phyloP scores from a whole-genome alignment of 2,113 vertebrate species.

The Tursiops truncatus region DNA sequence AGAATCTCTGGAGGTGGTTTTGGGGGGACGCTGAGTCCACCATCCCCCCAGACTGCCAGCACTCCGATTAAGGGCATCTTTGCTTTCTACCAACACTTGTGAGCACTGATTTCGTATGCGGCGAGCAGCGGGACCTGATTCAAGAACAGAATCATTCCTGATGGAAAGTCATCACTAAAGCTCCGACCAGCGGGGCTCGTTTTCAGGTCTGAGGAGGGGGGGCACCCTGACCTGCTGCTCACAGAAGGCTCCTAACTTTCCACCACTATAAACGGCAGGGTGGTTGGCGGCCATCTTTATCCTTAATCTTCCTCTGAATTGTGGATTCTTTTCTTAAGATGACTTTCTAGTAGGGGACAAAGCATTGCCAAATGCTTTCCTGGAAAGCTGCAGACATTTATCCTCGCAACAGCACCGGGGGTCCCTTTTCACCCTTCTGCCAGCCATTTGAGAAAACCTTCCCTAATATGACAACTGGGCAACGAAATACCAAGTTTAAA shows the following conservation, averaged over 20 bases:
- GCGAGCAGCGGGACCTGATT: no score
- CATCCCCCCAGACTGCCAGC: no score
- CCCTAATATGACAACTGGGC: fast-evolving
- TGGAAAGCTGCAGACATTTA: neutral
- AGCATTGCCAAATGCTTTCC: neutral
- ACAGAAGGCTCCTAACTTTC: fast-evolving
- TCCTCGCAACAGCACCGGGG: fast-evolving
- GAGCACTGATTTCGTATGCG: no score
- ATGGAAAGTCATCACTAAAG: neutral
- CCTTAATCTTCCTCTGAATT: fast-evolving
- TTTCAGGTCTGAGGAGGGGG: neutral
- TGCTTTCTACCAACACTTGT: no score
- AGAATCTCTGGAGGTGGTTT: no score
- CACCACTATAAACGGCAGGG: fast-evolving
- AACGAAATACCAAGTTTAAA: fast-evolving
- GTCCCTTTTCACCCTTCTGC: fast-evolving
- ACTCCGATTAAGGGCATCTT: no score
- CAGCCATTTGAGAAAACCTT: neutral
- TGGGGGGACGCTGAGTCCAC: no score
- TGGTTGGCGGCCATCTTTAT: fast-evolving
- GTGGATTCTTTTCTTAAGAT: neutral
- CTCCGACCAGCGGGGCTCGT: fast-evolving
- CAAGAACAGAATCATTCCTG: neutral
- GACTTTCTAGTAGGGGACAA: fast-evolving
- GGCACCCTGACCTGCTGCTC: fast-evolving